A percentile compares a stretch with the other conserved stretches of the same genome.
Conservation (phyloP, 2,888 invertebrate species). For the Maniola hyperantus region DNA sequence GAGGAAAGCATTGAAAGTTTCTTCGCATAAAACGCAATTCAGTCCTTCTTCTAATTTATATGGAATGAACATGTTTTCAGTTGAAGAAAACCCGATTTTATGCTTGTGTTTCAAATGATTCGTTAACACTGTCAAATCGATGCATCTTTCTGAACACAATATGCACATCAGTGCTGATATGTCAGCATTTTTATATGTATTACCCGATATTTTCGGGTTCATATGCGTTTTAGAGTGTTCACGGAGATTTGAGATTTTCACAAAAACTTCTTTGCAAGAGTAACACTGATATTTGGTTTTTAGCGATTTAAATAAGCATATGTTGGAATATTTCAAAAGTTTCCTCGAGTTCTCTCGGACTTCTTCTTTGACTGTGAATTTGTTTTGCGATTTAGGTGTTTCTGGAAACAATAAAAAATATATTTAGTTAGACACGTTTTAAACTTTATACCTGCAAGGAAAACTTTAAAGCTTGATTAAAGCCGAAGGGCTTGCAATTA, state of each 20-base stretch:
- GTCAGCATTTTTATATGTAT: constrained; percentile 55
- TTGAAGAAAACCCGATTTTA: constrained; percentile 43
- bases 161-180: constrained; percentile 56
- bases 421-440: too few relatives aligned
- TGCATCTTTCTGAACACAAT: constrained; percentile 45
- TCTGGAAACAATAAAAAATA: too few relatives aligned
- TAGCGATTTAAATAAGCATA: constrained; percentile 51
- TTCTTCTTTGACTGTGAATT: constrained; percentile 7
- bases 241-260: constrained; percentile 48
- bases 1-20: constrained; percentile 43
- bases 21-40: constrained; percentile 49
- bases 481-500: too few relatives aligned
- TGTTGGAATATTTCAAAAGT: constrained; percentile 57
- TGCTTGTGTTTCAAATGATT: constrained; percentile 51
- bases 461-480: too few relatives aligned
- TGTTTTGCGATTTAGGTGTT: constrained; percentile 19
- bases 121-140: constrained; percentile 45
- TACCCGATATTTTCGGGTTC: constrained; percentile 24
- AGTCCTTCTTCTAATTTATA: constrained; percentile 49
- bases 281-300: constrained; percentile 56
- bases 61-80: constrained; percentile 52
- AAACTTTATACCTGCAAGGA: too few relatives aligned
- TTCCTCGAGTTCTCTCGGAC: constrained; percentile 53
- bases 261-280: constrained; percentile 50
- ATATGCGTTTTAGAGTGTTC: constrained; percentile 41